Conservation (phyloP, 2,797 vertebrate species). For the Varecia variegata region DNA sequence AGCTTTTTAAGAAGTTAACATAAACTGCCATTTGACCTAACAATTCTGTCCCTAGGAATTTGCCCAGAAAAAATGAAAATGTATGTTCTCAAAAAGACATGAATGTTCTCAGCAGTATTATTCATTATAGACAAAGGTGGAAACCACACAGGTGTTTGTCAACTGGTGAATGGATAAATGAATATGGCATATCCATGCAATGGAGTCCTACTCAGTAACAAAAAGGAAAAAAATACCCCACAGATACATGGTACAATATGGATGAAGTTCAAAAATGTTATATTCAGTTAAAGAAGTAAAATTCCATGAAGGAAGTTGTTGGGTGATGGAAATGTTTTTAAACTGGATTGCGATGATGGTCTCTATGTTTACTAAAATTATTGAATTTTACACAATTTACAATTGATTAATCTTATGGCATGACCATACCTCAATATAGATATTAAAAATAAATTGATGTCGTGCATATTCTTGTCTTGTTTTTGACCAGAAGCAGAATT, state of each 20-base stretch:
- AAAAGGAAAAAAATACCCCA: not conserved
- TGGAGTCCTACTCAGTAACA: not conserved
- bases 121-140: not conserved
- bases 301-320: not conserved
- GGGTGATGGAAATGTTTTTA: not conserved
- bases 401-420: not conserved
- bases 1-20: not conserved
- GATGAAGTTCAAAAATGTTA: not conserved
- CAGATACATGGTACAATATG: not conserved
- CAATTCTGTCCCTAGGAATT: not conserved
- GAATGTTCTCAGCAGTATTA: not conserved
- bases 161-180: not conserved
- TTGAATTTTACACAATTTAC: not conserved
- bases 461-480: not conserved
- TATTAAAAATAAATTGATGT: not conserved
- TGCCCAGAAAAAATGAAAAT: not conserved
- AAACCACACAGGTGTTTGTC: not conserved
- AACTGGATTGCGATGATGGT: not conserved
- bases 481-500: not conserved
- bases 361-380: not conserved
- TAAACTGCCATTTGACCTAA: not conserved
- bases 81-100: not conserved
- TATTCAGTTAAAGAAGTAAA: not conserved
- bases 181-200: not conserved
- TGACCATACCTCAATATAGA: not conserved